These are phyloP conservation scores for Helogale parvula DNA, from an alignment of 2,113 vertebrate genomes.

Conservation along the genomic window DNA sequence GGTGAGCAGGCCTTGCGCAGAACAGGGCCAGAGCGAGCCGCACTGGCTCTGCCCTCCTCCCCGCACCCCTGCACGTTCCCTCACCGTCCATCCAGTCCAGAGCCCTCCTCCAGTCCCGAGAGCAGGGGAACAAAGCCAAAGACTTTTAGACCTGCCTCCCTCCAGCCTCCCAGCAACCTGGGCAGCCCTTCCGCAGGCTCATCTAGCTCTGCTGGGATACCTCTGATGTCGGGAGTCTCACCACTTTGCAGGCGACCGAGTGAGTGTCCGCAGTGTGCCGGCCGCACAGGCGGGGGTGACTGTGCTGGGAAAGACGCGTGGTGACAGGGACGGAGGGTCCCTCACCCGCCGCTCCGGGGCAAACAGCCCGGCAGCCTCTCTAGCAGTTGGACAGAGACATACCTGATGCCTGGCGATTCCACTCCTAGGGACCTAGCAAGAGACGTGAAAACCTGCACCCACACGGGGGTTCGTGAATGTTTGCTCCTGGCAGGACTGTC, in stretches of 20 bases:
- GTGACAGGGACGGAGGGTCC: neutral
- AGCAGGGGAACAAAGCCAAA: neutral
- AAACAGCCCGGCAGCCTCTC: neutral
- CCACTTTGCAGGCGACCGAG: neutral
- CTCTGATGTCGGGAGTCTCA: neutral
- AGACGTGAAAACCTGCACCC: neutral
- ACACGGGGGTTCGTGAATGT: neutral
- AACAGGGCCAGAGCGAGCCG: neutral
- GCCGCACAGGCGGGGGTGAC: neutral
- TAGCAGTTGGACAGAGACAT: neutral
- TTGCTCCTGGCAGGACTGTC: neutral
- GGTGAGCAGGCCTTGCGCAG: neutral
- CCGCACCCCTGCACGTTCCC: accelerated
- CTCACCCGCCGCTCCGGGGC: accelerated
- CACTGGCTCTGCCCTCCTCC: accelerated
- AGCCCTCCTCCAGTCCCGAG: neutral
- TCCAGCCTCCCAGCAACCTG: neutral
- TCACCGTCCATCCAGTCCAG: neutral
- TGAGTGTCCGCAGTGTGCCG: neutral
- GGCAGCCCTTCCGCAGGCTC: neutral
- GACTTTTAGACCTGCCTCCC: neutral
- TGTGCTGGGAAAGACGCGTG: neutral
- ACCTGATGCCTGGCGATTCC: neutral
- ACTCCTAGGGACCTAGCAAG: neutral
- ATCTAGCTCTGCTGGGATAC: neutral